Conservation (phyloP, 2,113 vertebrate genomes). For the Entomyzon cyanotis region DNA sequence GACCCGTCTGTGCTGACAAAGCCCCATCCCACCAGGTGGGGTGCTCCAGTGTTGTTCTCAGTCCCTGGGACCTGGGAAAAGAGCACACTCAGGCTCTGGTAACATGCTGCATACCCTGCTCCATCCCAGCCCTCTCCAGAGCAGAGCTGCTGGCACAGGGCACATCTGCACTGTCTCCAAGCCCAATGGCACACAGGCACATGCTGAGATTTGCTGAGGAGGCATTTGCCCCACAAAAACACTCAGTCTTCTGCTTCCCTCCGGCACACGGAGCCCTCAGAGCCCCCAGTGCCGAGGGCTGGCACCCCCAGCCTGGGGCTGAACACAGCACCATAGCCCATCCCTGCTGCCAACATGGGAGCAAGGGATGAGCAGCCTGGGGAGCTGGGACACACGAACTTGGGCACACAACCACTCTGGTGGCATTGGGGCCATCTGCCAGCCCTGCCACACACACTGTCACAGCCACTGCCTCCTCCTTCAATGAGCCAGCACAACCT, state of each 20-base stretch:
- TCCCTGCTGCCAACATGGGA: not conserved
- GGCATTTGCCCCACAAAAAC: accelerated
- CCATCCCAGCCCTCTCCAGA: not conserved
- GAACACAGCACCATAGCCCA: accelerated
- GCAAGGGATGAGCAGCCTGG: not conserved
- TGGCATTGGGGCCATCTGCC: not conserved
- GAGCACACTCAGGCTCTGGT: accelerated
- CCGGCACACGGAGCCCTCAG: accelerated
- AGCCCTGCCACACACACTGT: not conserved
- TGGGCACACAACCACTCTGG: not conserved
- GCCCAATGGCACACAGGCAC: not conserved
- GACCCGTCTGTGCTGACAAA: accelerated
- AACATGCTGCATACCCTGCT: accelerated
- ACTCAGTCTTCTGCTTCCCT: not conserved
- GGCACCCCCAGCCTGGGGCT: not conserved
- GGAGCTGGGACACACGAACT: not conserved
- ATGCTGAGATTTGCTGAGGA: not conserved
- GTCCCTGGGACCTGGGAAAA: not conserved
- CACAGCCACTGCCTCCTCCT: not conserved
- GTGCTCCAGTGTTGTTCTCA: accelerated
- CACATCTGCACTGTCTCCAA: not conserved
- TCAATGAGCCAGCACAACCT: accelerated
- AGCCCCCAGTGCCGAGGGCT: accelerated
- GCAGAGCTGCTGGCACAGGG: not conserved
- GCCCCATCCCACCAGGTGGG: not conserved